A percentile compares a stretch with the other conserved stretches of the same genome.
These are phyloP conservation scores for Podarcis cretensis DNA, from an alignment of 2,113 vertebrate species.

Conservation along the genomic window DNA sequence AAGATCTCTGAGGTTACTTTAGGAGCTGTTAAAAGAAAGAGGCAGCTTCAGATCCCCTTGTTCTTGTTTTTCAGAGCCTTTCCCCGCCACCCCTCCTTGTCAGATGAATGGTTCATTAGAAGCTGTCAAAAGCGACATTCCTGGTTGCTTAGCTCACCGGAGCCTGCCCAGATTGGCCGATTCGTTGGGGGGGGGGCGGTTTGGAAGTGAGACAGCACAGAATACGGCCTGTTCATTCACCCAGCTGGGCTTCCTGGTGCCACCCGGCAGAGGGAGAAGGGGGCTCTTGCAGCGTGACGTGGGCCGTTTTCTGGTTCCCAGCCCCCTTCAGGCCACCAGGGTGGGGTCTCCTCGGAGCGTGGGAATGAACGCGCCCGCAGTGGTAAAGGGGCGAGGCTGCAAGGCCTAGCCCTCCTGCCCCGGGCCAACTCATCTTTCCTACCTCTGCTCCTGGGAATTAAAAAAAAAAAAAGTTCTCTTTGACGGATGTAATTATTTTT, in stretches of 20 bases:
- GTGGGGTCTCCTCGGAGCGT: neutral
- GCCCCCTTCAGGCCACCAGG: neutral
- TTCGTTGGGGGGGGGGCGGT: neutral
- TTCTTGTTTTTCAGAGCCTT: conserved; percentile 10
- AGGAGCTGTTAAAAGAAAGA: neutral
- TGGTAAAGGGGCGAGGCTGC: neutral
- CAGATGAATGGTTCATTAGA: conserved; percentile 61
- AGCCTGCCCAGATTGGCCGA: conserved; percentile 3
- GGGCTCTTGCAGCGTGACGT: conserved; percentile 38
- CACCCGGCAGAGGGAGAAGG: conserved; percentile 24
- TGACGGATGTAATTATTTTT: neutral
- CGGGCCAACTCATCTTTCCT: neutral
- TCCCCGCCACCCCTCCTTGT: neutral
- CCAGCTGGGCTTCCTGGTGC: conserved; percentile 43
- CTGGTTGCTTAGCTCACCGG: conserved; percentile 62
- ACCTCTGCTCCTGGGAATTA: neutral
- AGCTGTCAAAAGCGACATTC: conserved; percentile 60
- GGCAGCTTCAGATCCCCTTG: neutral
- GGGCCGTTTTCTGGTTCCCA: neutral
- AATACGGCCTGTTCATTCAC: conserved; percentile 53
- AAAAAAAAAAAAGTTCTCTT: neutral
- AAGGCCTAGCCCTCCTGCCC: neutral
- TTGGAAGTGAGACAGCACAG: conserved; percentile 18
- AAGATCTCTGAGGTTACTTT: neutral
- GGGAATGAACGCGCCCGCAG: neutral